Evolutionary conservation across 2,888 invertebrate species (phyloP).

Genomic region (Hemithea aestivaria): DNA sequence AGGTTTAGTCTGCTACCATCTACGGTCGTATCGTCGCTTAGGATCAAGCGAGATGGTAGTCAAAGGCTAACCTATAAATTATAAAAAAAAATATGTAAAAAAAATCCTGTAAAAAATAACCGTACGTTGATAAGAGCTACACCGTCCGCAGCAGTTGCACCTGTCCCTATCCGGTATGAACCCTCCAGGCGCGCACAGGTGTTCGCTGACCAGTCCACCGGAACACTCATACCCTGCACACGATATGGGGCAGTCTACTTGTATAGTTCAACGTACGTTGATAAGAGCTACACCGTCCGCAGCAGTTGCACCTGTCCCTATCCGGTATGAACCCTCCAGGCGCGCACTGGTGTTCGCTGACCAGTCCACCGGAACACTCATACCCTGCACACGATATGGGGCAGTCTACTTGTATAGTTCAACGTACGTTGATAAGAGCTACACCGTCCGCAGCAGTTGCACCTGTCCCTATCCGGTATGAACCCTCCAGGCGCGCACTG

Average conservation of each 20-base stretch:
- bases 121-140: conserved; percentile 63
- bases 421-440: conserved; percentile 59
- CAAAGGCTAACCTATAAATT: no score
- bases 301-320: conserved; percentile 61
- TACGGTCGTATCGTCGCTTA: no score
- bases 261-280: conserved; percentile 61
- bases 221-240: conserved; percentile 56
- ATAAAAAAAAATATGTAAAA: no score
- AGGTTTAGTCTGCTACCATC: no score
- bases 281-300: conserved; percentile 59
- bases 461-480: conserved; percentile 54
- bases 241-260: conserved; percentile 58
- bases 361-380: conserved; percentile 38
- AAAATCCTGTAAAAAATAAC: no score
- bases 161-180: conserved; percentile 56
- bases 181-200: conserved; percentile 48
- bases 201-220: conserved; percentile 40
- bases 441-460: conserved; percentile 67
- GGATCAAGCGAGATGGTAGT: no score
- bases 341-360: conserved; percentile 45
- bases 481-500: conserved; percentile 55
- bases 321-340: conserved; percentile 61
- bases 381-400: conserved; percentile 58
- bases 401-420: no score
- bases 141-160: conserved; percentile 67